A percentile compares a stretch with the other conserved stretches of the same genome.
Conservation (phyloP, 2,113 vertebrate species). For the Aphyosemion australe region DNA sequence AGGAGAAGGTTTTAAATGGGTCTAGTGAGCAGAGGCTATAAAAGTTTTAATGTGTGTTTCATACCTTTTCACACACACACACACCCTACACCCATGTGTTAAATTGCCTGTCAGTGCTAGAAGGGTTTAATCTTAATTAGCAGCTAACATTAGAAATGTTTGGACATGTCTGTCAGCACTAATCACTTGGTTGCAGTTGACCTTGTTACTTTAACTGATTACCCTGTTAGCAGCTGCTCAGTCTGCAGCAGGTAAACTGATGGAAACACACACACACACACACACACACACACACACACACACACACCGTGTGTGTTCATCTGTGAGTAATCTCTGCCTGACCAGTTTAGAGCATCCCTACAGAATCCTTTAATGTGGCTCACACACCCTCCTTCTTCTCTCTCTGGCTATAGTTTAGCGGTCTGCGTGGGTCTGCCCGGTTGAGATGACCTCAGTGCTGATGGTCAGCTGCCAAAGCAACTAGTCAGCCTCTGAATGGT, state of each 20-base stretch:
- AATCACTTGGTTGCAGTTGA: constrained; percentile 47
- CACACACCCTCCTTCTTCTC: constrained; percentile 50
- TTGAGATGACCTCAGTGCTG: constrained; percentile 57
- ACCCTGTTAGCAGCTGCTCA: constrained; percentile 40
- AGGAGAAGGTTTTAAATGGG: no score
- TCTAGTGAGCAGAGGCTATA: no score
- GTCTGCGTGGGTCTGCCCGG: constrained; percentile 41
- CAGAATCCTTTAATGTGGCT: constrained; percentile 60
- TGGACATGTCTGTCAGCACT: constrained; percentile 58
- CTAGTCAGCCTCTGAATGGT: constrained; percentile 43
- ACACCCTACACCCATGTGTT: constrained; percentile 31
- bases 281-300: neutral
- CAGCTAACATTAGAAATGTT: constrained; percentile 58
- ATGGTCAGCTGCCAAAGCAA: constrained; percentile 50
- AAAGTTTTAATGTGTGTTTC: no score
- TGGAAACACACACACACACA: neutral
- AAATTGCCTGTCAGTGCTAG: constrained; percentile 41
- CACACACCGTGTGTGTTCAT: constrained; percentile 27
- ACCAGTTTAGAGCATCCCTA: constrained; percentile 26
- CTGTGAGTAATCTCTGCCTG: constrained; percentile 56
- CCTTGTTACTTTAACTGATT: constrained; percentile 31
- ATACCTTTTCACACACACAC: neutral
- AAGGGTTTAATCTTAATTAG: constrained; percentile 64
- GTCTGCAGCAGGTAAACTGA: constrained; percentile 34
- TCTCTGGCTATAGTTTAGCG: constrained; percentile 57